Evolutionary conservation across 2,888 invertebrate genomes (phyloP), one percentile per base, ranked within the genome.

Genomic region (Heliconius cydno): DNA sequence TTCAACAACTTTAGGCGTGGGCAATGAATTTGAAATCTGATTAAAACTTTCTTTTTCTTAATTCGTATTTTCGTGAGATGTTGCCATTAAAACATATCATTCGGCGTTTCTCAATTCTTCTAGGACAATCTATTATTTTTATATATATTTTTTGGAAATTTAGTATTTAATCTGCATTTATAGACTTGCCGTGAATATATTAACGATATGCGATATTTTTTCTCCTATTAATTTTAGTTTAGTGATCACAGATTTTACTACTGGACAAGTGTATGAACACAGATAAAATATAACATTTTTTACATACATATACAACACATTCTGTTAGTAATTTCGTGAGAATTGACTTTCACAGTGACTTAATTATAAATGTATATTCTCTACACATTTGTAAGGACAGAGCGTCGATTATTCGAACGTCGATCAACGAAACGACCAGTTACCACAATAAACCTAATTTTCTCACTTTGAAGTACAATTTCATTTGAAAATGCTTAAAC

Each of bases 61-160:
- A 92, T 92, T 93, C 93, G 94, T 92, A 90, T 90, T 89, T 87
- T 91, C 89, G 89, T 91, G 94, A 94, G 92, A 91, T 92, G 92
- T 91, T 92, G 94, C 94, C 94, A 89, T 90, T 92, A 94, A 60
- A 94, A 95, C 94, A 95, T 95, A 95, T 95, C 88, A 88, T 91
- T 94, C 92, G 94, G 94, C 94, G 87, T 87, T 93, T 94, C 94
- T 94, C 94, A 92, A 88, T 90, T 90, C 85, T 85, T 83, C 84
- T 85, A 86, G 80, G 81, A 82, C 80, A 79, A 79, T 80, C 76
- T 74, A 80, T 80, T 19, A 52, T 19, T 52, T 52, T 52, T 52
- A 46, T 81, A 79, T 82, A n/a, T 81, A 78, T 68, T 67, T 67
- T 41, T 68, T 80, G 79, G 76, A 80, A 79, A 80, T 80, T 77